These are phyloP conservation scores for Hemibagrus wyckioides DNA, from an alignment of 2,113 vertebrate genomes.

Conservation along the genomic window DNA sequence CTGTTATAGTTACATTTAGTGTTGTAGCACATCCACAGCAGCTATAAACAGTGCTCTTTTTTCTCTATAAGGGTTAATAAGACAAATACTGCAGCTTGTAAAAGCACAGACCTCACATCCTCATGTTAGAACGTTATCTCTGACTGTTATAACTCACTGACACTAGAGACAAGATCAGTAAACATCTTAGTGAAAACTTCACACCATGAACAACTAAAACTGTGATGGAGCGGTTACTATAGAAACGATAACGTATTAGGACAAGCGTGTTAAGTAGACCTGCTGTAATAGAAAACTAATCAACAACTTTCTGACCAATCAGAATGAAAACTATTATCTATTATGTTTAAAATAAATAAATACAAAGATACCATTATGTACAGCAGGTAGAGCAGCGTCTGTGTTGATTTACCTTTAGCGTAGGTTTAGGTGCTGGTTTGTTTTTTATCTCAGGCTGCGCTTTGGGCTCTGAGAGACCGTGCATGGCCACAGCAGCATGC, in stretches of 20 bases:
- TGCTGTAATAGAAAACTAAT: background rate
- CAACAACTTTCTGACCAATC: background rate
- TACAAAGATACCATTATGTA: background rate
- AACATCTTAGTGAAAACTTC: background rate
- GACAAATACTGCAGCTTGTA: too few relatives aligned
- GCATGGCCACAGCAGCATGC: slow-evolving; percentile 90
- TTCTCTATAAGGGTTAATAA: background rate
- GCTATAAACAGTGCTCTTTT: too few relatives aligned
- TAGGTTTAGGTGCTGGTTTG: slow-evolving; percentile 69
- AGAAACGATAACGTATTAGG: background rate
- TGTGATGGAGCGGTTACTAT: background rate
- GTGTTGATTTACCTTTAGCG: slow-evolving; percentile 75
- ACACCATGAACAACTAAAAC: background rate
- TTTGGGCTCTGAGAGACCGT: slow-evolving; percentile 80
- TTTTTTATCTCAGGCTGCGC: slow-evolving; percentile 73
- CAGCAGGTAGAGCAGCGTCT: background rate
- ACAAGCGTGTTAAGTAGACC: background rate
- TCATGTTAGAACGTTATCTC: background rate
- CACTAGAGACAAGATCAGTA: background rate
- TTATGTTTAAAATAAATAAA: background rate
- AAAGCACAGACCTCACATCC: background rate
- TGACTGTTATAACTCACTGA: background rate
- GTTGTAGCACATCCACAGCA: too few relatives aligned
- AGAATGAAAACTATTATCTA: background rate
- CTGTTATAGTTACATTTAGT: background rate